These are phyloP conservation scores for Hipposideros armiger DNA, from an alignment of 2,113 vertebrate genomes.

Conservation along the genomic window DNA sequence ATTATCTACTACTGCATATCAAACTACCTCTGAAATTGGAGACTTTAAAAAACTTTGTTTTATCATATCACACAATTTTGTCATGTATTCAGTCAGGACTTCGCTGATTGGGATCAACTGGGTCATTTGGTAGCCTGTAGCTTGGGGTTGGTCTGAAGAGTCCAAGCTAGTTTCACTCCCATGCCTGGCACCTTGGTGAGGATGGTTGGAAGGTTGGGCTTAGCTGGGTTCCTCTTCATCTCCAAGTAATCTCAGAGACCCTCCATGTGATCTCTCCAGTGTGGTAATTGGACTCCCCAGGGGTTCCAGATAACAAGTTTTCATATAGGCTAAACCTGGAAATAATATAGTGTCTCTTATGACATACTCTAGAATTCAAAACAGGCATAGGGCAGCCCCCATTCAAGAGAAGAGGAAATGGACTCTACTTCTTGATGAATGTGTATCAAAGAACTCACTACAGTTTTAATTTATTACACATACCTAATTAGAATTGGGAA, in stretches of 20 bases:
- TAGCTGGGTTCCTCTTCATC: not conserved
- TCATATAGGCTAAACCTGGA: not conserved
- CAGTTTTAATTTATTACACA: not conserved
- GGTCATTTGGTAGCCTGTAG: not conserved
- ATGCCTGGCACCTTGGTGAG: not conserved
- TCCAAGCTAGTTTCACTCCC: not conserved
- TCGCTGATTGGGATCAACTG: not conserved
- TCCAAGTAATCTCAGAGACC: not conserved
- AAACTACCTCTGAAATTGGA: not conserved
- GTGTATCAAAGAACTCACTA: not conserved
- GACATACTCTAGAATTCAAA: not conserved
- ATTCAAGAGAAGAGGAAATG: not conserved
- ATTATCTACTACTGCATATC: not conserved
- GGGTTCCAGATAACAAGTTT: not conserved
- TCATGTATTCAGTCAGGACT: not conserved
- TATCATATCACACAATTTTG: not conserved
- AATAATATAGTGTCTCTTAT: not conserved
- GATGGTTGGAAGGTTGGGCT: not conserved
- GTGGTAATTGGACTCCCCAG: not conserved
- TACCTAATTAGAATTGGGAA: not conserved
- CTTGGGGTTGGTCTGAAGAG: not conserved
- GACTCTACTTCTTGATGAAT: not conserved
- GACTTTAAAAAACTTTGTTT: not conserved
- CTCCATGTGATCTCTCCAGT: not conserved
- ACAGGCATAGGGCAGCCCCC: not conserved